phyloP scores from a whole-genome alignment of 2,797 vertebrate species.

The Epinephelus awoara region DNA sequence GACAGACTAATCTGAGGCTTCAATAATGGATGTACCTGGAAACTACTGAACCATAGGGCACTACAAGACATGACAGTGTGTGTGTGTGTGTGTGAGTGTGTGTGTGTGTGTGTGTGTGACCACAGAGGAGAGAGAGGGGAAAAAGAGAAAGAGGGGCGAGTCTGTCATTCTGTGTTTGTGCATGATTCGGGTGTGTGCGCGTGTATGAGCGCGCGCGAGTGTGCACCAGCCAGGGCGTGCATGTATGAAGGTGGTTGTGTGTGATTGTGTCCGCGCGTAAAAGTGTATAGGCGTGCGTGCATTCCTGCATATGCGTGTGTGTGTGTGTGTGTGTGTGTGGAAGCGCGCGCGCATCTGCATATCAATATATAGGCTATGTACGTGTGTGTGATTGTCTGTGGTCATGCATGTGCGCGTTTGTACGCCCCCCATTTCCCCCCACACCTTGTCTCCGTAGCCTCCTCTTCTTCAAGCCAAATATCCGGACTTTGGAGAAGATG shows the following conservation, averaged over 20 bases:
- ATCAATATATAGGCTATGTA: constrained; percentile 21
- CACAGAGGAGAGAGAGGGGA: constrained; percentile 14
- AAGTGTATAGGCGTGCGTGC: constrained; percentile 1
- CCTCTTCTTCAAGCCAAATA: constrained; percentile 96
- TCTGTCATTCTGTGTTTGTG: constrained; percentile 53
- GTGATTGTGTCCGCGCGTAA: constrained; percentile 44
- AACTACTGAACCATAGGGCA: constrained; percentile 75
- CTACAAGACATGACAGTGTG: constrained; percentile 70
- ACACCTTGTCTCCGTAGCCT: constrained; percentile 96
- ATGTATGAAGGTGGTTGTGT: constrained; percentile 22
- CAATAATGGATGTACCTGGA: constrained; percentile 79
- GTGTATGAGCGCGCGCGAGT: not conserved
- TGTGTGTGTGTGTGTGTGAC: constrained; percentile 27
- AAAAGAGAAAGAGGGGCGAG: constrained; percentile 20
- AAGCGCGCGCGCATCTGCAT: constrained; percentile 9
- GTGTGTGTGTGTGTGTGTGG: too few relatives aligned
- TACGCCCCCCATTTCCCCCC: constrained; percentile 31
- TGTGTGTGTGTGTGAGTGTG: constrained; percentile 40
- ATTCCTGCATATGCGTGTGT: not conserved
- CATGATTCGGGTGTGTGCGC: constrained; percentile 34
- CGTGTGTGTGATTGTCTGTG: constrained; percentile 3
- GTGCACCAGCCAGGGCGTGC: constrained; percentile 38
- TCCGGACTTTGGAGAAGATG: constrained; percentile 98
- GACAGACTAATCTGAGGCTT: constrained; percentile 75
- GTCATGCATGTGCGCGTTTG: constrained; percentile 34